Percentiles rank a stretch among this genome's conserved stretches.
Evolutionary conservation across 2,888 invertebrate species (phyloP).

Genomic region (Conomelus anceps): DNA sequence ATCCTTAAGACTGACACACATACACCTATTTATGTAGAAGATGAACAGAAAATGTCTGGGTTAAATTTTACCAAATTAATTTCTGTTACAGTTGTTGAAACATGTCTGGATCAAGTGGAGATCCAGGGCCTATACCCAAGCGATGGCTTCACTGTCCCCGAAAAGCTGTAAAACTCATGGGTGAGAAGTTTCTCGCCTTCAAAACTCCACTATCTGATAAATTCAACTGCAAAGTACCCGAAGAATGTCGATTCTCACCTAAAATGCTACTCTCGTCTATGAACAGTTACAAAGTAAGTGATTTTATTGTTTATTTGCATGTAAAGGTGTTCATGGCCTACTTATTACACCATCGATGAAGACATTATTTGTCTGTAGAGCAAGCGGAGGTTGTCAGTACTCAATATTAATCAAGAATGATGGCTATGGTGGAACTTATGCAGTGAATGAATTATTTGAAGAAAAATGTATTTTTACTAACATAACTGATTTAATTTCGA

Average conservation of each 20-base stretch:
- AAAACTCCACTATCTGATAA: constrained; percentile 84
- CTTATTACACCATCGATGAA: neutral
- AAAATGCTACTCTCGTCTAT: constrained; percentile 78
- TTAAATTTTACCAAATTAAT: too few species aligned
- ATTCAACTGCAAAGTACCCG: constrained; percentile 79
- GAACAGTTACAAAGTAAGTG: constrained; percentile 64
- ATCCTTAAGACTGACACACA: too few species aligned
- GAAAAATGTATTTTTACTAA: too few species aligned
- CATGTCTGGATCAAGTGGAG: constrained; percentile 25
- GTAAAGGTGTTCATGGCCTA: neutral
- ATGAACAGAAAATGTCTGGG: too few species aligned
- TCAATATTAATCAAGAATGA: too few species aligned
- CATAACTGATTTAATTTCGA: too few species aligned
- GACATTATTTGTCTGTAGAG: too few species aligned
- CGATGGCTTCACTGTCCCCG: constrained; percentile 86
- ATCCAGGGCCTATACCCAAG: constrained; percentile 65
- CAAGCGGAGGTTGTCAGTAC: too few species aligned
- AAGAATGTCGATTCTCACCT: constrained; percentile 74
- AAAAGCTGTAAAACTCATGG: constrained; percentile 64
- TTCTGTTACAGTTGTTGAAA: neutral
- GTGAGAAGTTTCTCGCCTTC: constrained; percentile 83
- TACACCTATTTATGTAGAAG: too few species aligned
- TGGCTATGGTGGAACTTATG: too few species aligned
- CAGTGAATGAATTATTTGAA: too few species aligned
- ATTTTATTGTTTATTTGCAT: neutral